Evolutionary conservation across 2,113 vertebrate species (phyloP).

Genomic region (Coryphaenoides rupestris): DNA sequence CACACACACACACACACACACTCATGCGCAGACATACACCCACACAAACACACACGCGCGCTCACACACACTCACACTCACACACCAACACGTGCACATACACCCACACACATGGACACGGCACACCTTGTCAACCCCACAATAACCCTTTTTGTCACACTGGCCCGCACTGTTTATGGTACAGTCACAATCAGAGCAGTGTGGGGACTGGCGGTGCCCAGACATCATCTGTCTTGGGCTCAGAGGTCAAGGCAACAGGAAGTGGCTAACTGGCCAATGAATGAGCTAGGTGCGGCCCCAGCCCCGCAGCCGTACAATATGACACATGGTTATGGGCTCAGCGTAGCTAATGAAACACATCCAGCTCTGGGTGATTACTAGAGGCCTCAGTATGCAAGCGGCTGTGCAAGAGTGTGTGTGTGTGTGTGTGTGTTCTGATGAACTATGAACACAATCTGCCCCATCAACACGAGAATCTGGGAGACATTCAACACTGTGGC

Average conservation of each 20-base stretch:
- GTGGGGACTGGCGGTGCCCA: slow-evolving; percentile 40
- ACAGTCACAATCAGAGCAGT: slow-evolving; percentile 50
- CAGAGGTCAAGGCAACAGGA: slow-evolving; percentile 71
- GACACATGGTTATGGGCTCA: slow-evolving; percentile 72
- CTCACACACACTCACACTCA: not conserved
- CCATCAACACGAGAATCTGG: too few relatives aligned
- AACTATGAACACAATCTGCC: too few relatives aligned
- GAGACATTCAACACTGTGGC: too few relatives aligned
- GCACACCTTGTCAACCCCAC: too few relatives aligned
- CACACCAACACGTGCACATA: not conserved
- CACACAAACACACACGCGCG: too few relatives aligned
- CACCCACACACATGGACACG: slow-evolving; percentile 35
- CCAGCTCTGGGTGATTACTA: slow-evolving; percentile 57
- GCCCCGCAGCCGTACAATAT: slow-evolving; percentile 53
- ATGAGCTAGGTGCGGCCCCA: slow-evolving; percentile 46
- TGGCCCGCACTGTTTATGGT: slow-evolving; percentile 39
- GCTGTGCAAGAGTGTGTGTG: not conserved
- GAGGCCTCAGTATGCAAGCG: slow-evolving; percentile 4
- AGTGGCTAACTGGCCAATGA: slow-evolving; percentile 71
- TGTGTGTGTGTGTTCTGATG: slow-evolving; percentile 7
- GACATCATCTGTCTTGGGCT: slow-evolving; percentile 56
- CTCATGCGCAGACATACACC: too few relatives aligned
- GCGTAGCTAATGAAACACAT: slow-evolving; percentile 75
- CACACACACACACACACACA: not conserved
- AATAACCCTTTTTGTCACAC: slow-evolving; percentile 46